Percentiles rank a stretch among this genome's conserved stretches.
phyloP scores from a whole-genome alignment of 1,140 invertebrate species.

The Diploscapter pachys region DNA sequence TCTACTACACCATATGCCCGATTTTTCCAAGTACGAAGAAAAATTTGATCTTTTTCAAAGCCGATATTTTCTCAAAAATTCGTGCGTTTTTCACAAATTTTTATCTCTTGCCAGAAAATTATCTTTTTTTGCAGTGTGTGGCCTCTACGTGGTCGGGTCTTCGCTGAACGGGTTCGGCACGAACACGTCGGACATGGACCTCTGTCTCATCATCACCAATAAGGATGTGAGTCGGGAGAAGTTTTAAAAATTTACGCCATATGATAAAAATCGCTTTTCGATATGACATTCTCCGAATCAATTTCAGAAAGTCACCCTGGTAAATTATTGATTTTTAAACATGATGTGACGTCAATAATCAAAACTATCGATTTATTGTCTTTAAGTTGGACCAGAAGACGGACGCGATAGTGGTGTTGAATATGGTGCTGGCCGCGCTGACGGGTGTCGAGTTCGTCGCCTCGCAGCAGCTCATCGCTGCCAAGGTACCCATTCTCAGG shows the following conservation, averaged over 20 bases:
- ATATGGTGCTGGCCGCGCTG: slow-evolving; percentile 61
- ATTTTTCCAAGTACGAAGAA: slow-evolving; percentile 31
- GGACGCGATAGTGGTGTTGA: slow-evolving; percentile 72
- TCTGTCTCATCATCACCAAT: slow-evolving; percentile 81
- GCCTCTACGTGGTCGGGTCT: slow-evolving; percentile 87
- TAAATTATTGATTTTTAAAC: slow-evolving; percentile 2
- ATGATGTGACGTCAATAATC: too few species aligned
- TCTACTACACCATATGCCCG: slow-evolving; percentile 51
- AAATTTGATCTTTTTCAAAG: neutral
- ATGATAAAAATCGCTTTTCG: too few species aligned
- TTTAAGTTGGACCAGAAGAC: slow-evolving; percentile 70
- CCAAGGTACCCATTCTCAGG: slow-evolving; percentile 70
- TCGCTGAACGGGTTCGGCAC: slow-evolving; percentile 92
- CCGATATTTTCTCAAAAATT: neutral
- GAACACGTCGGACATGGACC: slow-evolving; percentile 85
- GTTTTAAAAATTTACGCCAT: too few species aligned
- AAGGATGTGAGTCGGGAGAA: slow-evolving; percentile 51
- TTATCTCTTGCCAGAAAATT: neutral
- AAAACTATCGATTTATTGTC: slow-evolving; percentile 9
- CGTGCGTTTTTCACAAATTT: neutral
- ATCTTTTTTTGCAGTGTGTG: slow-evolving; percentile 61
- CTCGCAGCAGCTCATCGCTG: slow-evolving; percentile 76
- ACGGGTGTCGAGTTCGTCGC: slow-evolving; percentile 63
- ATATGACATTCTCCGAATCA: too few species aligned
- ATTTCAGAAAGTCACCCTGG: neutral